Percentiles rank a stretch among this genome's conserved stretches.
These are phyloP conservation scores for Schlechtendalia chinensis DNA, from an alignment of 1,140 invertebrate genomes.

Conservation along the genomic window DNA sequence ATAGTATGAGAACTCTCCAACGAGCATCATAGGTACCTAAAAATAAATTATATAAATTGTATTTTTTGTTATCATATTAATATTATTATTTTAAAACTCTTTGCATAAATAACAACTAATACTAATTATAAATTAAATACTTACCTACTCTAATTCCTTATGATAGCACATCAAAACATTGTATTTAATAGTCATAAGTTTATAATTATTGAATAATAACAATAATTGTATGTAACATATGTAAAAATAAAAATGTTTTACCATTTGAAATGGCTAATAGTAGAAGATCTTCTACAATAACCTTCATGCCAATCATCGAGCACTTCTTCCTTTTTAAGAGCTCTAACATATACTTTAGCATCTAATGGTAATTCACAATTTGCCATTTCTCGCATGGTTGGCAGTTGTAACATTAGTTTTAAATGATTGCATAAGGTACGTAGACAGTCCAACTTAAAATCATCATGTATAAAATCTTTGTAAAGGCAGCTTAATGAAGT, in stretches of 20 bases:
- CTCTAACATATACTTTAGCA: slow-evolving; percentile 38
- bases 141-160: slow-evolving; percentile 19
- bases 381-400: slow-evolving; percentile 40
- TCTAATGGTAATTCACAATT: slow-evolving; percentile 45
- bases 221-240: no score
- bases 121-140: background rate
- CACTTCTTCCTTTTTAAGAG: slow-evolving; percentile 43
- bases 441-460: slow-evolving; percentile 23
- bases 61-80: background rate
- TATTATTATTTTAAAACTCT: background rate
- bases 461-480: slow-evolving; percentile 9
- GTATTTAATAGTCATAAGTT: background rate
- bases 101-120: background rate
- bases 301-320: slow-evolving; percentile 12
- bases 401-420: slow-evolving; percentile 36
- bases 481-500: slow-evolving; percentile 33
- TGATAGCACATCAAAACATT: background rate
- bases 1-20: slow-evolving; percentile 63
- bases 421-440: slow-evolving; percentile 34
- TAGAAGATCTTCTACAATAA: slow-evolving; percentile 43
- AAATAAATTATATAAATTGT: slow-evolving; percentile 7
- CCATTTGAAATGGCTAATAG: slow-evolving; percentile 41
- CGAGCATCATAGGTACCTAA: slow-evolving; percentile 68
- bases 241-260: slow-evolving; percentile 10
- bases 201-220: background rate